Evolutionary conservation across 2,113 vertebrate species (phyloP).

Genomic region (Marmota monax): DNA sequence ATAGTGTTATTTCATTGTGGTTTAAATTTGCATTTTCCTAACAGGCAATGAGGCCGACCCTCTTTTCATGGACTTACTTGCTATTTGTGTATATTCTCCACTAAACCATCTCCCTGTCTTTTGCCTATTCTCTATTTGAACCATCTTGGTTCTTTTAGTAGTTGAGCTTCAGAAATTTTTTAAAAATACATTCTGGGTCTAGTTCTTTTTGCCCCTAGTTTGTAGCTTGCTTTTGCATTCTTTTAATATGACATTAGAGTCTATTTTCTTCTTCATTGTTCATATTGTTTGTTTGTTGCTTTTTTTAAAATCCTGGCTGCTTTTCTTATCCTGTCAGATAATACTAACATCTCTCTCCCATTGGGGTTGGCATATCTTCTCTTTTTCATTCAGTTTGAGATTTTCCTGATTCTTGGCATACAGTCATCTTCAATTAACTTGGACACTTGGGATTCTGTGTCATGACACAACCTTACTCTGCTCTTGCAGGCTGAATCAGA

Average conservation of each 20-base stretch:
- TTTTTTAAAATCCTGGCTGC: not conserved
- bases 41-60: not conserved
- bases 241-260: not conserved
- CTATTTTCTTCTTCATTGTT: not conserved
- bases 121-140: not conserved
- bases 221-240: not conserved
- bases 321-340: not conserved
- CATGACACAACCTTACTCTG: not conserved
- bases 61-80: not conserved
- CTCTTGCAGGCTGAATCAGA: not conserved
- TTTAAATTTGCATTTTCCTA: constrained; percentile 17
- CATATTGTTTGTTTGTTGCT: not conserved
- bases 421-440: not conserved
- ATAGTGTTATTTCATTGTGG: not conserved
- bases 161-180: not conserved
- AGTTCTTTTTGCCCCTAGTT: not conserved
- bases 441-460: not conserved
- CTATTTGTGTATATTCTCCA: not conserved
- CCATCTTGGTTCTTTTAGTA: not conserved
- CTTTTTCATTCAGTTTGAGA: not conserved
- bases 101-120: not conserved
- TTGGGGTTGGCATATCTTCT: not conserved
- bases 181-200: not conserved
- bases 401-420: not conserved
- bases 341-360: not conserved